These are phyloP conservation scores for Cydia splendana DNA, from an alignment of 1,140 invertebrate genomes.

Conservation along the genomic window DNA sequence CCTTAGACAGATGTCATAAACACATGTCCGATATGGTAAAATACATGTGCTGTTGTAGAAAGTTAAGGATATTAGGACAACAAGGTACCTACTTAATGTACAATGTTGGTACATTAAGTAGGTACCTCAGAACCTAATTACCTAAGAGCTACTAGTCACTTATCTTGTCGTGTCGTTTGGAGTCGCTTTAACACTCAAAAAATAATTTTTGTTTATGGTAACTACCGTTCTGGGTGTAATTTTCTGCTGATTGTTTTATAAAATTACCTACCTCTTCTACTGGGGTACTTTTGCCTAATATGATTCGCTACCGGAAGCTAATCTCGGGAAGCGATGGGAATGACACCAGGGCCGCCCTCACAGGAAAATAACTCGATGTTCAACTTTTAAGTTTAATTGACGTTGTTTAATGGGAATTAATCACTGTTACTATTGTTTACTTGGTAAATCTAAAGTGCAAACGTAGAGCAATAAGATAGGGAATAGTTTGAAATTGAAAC, in stretches of 20 bases:
- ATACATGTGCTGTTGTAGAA: too few species aligned
- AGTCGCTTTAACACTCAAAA: neutral
- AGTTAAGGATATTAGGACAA: too few species aligned
- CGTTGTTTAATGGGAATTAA: constrained; percentile 22
- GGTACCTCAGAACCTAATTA: too few species aligned
- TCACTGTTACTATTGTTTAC: constrained; percentile 11
- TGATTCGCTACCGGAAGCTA: too few species aligned
- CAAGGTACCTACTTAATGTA: too few species aligned
- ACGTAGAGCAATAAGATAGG: neutral
- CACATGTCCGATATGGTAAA: too few species aligned
- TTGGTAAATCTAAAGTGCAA: neutral
- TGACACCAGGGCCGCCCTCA: neutral
- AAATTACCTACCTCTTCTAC: too few species aligned
- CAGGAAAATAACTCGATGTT: constrained; percentile 24
- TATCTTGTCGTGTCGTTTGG: neutral
- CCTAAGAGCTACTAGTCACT: too few species aligned
- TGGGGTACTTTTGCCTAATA: too few species aligned
- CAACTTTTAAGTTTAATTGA: constrained; percentile 31
- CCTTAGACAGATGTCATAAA: too few species aligned
- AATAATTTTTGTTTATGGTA: constrained; percentile 38
- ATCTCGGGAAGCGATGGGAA: neutral
- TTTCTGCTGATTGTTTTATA: constrained; percentile 39
- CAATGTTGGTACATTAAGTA: too few species aligned
- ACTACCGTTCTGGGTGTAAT: constrained; percentile 32
- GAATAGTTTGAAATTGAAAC: too few species aligned